Base-by-base conservation (phyloP, 2,888 invertebrate genomes). In the Diploptera punctata region DNA sequence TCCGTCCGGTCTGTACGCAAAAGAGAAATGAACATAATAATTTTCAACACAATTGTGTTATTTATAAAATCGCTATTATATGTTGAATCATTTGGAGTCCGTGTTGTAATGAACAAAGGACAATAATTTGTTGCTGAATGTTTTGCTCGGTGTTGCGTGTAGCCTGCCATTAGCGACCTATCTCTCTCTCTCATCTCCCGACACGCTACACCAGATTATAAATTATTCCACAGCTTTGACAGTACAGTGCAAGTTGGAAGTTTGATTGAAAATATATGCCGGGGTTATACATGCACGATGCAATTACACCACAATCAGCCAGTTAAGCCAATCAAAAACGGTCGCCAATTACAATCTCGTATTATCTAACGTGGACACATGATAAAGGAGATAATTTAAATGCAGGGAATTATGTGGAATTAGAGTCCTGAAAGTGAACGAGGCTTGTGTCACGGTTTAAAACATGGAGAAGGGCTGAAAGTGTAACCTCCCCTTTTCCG, bases 271-370 rank as follows among this genome's bases (percentile, higher is more conserved):
- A 65, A 65, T 65, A 65, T 65, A 65, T 65, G 65, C 65, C 29
- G 18, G 47, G 65, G 26, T 65, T 16, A 10, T 31, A 60, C 31
- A 60, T 24, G 26, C 65, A n/a, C 68, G 54, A 57, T 69, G 69
- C 69, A 69, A 69, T 69, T 69, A 69, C 69, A 80, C 82, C 75
- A 81, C 81, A 72, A 79, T 81, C 75, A 82, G 80, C 78, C 82
- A 83, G 82, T 82, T 82, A 79, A 77, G 69, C 69, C 69, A 69
- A 69, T 69, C 69, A 69, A 54, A 60, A 57, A 44, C 54, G 60
- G 44, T 69, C 24, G 69, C 69, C 57, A 69, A 69, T 57, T 57
- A 57, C 60, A 57, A 24, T 57, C 33, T 38, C 18, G 69, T 52
- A 60, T 44, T 54, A 69, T 60, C 69, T 29, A 49, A 49, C 47